Evolutionary conservation across 2,113 vertebrate species (phyloP).

Genomic region (Uria aalge): DNA sequence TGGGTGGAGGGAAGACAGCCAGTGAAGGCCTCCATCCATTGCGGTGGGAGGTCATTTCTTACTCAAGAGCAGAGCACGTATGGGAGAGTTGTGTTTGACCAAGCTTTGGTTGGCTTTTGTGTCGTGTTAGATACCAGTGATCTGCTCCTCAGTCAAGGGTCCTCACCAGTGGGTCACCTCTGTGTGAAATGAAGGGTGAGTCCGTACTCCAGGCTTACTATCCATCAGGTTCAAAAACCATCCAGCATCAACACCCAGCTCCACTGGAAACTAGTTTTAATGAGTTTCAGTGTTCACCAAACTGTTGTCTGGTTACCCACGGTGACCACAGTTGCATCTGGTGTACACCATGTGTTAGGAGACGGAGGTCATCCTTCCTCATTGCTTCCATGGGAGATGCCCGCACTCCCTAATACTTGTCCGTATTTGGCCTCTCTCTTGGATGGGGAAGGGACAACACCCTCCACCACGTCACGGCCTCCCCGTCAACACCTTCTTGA

Average conservation of each 20-base stretch:
- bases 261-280: neutral
- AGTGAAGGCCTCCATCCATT: neutral
- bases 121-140: neutral
- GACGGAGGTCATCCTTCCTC: neutral
- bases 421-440: neutral
- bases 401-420: neutral
- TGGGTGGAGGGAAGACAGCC: neutral
- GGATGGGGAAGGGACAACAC: neutral
- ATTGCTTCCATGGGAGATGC: neutral
- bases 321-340: accelerated
- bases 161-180: neutral
- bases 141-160: neutral
- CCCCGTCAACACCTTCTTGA: neutral
- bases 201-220: neutral
- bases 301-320: neutral
- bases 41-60: neutral
- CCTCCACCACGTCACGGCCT: accelerated
- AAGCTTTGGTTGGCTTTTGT: neutral
- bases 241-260: neutral
- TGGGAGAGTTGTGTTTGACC: neutral
- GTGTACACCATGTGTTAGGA: accelerated
- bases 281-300: neutral
- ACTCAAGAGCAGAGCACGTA: neutral
- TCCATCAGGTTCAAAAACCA: neutral
- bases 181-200: accelerated